Evolutionary conservation across 2,113 vertebrate genomes (phyloP).

Genomic region (Papio anubis): DNA sequence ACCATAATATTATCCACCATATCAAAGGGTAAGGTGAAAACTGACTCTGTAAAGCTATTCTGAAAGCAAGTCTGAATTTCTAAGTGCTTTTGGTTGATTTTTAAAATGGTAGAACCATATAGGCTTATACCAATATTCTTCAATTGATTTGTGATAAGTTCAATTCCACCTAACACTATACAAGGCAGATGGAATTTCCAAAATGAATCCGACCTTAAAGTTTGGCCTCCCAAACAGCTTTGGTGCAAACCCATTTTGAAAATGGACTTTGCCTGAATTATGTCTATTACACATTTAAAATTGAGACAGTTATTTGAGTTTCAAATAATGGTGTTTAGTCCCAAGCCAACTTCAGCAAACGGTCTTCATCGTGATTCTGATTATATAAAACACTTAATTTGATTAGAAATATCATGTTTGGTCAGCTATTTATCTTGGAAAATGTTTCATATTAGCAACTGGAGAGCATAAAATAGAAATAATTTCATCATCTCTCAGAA

Average conservation of each 20-base stretch:
- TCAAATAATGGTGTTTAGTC: neutral
- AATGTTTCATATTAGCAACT: slow-evolving; percentile 53
- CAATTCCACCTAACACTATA: neutral
- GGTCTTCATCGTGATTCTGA: neutral
- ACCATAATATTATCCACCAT: neutral
- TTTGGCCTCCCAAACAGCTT: neutral
- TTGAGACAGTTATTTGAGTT: neutral
- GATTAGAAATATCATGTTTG: slow-evolving; percentile 27
- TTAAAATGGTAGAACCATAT: neutral
- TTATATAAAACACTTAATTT: slow-evolving; percentile 51
- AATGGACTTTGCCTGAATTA: neutral
- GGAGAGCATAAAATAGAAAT: neutral
- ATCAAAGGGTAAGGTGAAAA: neutral
- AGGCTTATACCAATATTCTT: neutral
- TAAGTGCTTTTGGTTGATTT: neutral
- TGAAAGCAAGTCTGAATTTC: neutral
- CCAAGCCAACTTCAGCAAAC: neutral
- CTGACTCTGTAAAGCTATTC: neutral
- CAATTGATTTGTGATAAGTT: neutral
- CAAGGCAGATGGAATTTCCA: neutral
- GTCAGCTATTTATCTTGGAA: neutral
- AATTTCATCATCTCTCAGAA: neutral
- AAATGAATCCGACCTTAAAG: slow-evolving; percentile 12
- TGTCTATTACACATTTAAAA: neutral
- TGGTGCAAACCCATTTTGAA: neutral